Conservation (phyloP, 2,797 vertebrate species). For the Tinamus major region DNA sequence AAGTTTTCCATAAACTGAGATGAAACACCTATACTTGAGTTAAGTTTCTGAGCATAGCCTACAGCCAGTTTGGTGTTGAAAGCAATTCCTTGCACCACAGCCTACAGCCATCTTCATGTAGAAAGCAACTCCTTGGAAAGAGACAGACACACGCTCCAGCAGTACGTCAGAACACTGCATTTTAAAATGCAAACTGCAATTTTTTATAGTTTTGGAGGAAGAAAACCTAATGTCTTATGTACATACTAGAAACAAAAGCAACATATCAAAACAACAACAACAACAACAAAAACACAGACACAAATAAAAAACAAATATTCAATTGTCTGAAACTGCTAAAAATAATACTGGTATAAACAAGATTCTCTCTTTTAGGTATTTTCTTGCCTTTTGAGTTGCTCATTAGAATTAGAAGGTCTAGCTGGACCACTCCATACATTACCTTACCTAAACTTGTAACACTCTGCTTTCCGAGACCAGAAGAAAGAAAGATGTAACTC, state of each 20-base stretch:
- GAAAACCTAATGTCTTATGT: not conserved
- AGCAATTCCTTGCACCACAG: not conserved
- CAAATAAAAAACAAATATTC: not conserved
- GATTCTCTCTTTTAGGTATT: not conserved
- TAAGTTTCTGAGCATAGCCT: not conserved
- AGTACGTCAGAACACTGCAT: not conserved
- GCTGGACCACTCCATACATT: not conserved
- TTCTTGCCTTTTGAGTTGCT: not conserved
- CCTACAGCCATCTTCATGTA: not conserved
- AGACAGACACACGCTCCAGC: not conserved
- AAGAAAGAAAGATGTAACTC: not conserved
- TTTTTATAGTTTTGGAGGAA: not conserved
- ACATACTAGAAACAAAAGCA: not conserved
- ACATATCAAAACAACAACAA: not conserved
- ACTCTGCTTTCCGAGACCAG: not conserved
- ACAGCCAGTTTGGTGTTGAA: not conserved
- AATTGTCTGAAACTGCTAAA: not conserved
- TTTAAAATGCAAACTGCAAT: not conserved
- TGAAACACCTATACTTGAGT: not conserved
- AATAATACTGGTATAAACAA: not conserved
- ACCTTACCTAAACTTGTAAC: not conserved
- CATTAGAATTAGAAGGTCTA: not conserved
- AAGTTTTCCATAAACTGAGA: not conserved
- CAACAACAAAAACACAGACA: not conserved
- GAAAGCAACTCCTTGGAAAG: not conserved